Conservation (phyloP, 2,888 invertebrate species). For the Acanthopleura granulata region DNA sequence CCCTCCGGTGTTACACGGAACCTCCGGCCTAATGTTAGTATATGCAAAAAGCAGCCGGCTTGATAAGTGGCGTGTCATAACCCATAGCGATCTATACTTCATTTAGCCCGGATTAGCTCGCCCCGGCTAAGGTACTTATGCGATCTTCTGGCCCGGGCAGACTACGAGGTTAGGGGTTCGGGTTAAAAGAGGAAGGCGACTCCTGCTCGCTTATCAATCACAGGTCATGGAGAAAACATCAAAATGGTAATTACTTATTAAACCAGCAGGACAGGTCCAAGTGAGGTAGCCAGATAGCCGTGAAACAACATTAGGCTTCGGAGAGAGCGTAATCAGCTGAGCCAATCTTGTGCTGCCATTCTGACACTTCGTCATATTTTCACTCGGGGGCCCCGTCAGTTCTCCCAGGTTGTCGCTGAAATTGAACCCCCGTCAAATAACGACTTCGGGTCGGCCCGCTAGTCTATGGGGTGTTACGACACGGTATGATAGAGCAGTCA, state of each 20-base stretch:
- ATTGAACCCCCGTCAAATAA: constrained; percentile 9
- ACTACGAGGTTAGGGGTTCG: not conserved
- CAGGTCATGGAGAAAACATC: constrained; percentile 18
- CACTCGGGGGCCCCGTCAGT: constrained; percentile 2
- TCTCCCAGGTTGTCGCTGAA: not conserved
- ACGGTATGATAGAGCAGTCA: not conserved
- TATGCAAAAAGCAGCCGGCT: not conserved
- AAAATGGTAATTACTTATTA: constrained; percentile 19
- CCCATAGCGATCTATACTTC: constrained; percentile 18
- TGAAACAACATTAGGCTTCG: constrained; percentile 15
- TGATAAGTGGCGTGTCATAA: constrained; percentile 19
- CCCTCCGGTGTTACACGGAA: not conserved
- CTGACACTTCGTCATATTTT: constrained; percentile 7
- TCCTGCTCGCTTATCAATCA: constrained; percentile 15
- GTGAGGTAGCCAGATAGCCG: constrained; percentile 7
- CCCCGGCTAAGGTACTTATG: constrained; percentile 14
- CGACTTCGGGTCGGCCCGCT: not conserved
- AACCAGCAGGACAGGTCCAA: constrained; percentile 16
- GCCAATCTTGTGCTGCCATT: not conserved
- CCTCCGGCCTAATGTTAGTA: constrained; percentile 5
- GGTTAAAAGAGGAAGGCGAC: constrained; percentile 18
- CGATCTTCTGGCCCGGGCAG: constrained; percentile 12
- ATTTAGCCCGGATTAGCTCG: constrained; percentile 12
- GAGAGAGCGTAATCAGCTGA: not conserved
- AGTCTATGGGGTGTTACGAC: constrained; percentile 8